Conservation (phyloP, 37 sponge, comb jelly and placozoan species). For the Amphimedon queenslandica region DNA sequence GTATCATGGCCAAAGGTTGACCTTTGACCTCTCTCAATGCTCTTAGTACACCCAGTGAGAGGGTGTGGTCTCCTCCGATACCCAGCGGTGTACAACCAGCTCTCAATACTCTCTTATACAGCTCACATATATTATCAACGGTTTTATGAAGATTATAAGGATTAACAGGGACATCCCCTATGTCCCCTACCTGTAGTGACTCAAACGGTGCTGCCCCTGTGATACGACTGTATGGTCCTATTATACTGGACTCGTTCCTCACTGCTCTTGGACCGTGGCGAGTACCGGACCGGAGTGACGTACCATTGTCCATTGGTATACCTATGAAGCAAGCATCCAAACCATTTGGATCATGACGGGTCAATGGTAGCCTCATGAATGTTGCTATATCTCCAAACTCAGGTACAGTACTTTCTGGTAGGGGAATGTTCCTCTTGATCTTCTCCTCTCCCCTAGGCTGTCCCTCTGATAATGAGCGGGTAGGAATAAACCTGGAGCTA, state of each 20-base stretch:
- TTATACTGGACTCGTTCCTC: no score
- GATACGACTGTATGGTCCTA: no score
- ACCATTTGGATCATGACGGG: constrained; percentile 13
- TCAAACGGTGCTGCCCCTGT: constrained; percentile 59
- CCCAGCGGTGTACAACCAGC: constrained; percentile 43
- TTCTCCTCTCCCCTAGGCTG: no score
- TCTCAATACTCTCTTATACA: constrained; percentile 22
- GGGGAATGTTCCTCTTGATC: no score
- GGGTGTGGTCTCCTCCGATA: constrained; percentile 70
- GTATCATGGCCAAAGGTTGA: constrained; percentile 58
- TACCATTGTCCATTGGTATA: constrained; percentile 56
- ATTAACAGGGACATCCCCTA: constrained; percentile 65
- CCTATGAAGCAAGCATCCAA: constrained; percentile 66
- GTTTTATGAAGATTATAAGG: constrained; percentile 36
- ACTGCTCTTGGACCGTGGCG: constrained; percentile 49
- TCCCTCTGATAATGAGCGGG: no score
- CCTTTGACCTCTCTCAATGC: constrained; percentile 44
- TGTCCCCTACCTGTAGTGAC: constrained; percentile 55
- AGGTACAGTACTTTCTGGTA: no score
- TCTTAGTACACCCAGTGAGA: constrained; percentile 55
- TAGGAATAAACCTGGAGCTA: no score
- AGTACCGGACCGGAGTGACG: constrained; percentile 54
- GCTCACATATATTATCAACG: constrained; percentile 37
- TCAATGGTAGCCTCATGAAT: constrained; percentile 41
- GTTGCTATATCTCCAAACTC: constrained; percentile 53